Evolutionary conservation across 2,888 invertebrate species (phyloP).

Genomic region (Carpatolechia fugitivella): DNA sequence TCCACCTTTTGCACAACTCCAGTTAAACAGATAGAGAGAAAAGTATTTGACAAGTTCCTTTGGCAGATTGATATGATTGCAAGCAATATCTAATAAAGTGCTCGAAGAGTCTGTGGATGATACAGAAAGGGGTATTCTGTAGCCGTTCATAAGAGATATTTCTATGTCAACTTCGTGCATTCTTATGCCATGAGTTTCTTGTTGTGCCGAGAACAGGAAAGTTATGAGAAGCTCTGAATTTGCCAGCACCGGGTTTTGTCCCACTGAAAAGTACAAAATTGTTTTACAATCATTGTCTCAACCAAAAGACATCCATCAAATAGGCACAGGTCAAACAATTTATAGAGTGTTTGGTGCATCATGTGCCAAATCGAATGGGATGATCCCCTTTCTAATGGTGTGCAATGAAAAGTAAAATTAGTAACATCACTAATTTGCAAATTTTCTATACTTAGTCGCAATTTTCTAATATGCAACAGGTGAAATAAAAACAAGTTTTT

Average conservation of each 20-base stretch:
- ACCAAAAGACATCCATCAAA: no score
- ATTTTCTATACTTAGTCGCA: no score
- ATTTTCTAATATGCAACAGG: no score
- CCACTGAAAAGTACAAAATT: constrained; percentile 83
- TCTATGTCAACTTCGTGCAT: constrained; percentile 87
- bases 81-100: constrained; percentile 89
- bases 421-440: no score
- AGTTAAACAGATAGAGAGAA: constrained; percentile 91
- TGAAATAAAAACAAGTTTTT: no score
- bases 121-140: constrained; percentile 88
- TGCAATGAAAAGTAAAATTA: no score
- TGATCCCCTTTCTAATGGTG: no score
- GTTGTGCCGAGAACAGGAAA: constrained; percentile 94
- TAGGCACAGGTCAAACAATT: no score
- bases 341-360: no score
- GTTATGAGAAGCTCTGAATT: constrained; percentile 90
- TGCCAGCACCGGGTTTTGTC: constrained; percentile 90
- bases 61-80: constrained; percentile 88
- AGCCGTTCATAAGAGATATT: constrained; percentile 92
- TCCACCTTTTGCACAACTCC: constrained; percentile 85
- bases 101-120: constrained; percentile 91
- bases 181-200: constrained; percentile 87
- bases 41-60: constrained; percentile 92
- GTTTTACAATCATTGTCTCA: no score
- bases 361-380: no score